Evolutionary conservation across 2,113 vertebrate genomes (phyloP).

Genomic region (Chiloscyllium plagiosum): DNA sequence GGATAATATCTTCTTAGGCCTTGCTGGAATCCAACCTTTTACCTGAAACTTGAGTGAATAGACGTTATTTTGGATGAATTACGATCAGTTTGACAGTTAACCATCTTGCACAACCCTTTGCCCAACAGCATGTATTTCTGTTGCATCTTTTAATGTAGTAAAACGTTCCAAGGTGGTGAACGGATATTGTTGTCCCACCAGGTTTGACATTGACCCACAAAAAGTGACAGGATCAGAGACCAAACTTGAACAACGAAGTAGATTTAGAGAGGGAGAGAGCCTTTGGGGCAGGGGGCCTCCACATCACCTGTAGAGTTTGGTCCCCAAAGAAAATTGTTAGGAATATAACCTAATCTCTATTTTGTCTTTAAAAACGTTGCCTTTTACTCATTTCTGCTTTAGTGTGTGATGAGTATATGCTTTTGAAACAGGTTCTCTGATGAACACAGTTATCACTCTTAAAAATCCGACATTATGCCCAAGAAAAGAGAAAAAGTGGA

Average conservation of each 20-base stretch:
- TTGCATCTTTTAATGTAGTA: neutral
- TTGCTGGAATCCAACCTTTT: neutral
- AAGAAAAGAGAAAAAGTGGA: neutral
- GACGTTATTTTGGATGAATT: neutral
- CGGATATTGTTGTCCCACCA: neutral
- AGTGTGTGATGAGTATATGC: neutral
- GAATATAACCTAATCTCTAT: neutral
- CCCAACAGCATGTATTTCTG: neutral
- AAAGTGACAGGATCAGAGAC: no score
- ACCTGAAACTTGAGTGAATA: neutral
- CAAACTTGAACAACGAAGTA: neutral
- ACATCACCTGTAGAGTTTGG: neutral
- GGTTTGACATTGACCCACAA: neutral
- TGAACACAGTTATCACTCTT: neutral
- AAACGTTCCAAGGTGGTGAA: no score
- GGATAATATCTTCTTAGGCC: neutral
- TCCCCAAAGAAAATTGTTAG: neutral
- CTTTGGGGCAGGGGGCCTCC: neutral
- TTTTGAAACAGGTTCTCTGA: neutral
- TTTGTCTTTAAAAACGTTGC: neutral
- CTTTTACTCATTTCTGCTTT: neutral
- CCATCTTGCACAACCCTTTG: neutral
- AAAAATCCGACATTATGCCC: neutral
- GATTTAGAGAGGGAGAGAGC: neutral
- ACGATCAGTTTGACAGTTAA: neutral